Evolutionary conservation across 2,113 vertebrate genomes (phyloP).

Genomic region (Ictidomys tridecemlineatus): DNA sequence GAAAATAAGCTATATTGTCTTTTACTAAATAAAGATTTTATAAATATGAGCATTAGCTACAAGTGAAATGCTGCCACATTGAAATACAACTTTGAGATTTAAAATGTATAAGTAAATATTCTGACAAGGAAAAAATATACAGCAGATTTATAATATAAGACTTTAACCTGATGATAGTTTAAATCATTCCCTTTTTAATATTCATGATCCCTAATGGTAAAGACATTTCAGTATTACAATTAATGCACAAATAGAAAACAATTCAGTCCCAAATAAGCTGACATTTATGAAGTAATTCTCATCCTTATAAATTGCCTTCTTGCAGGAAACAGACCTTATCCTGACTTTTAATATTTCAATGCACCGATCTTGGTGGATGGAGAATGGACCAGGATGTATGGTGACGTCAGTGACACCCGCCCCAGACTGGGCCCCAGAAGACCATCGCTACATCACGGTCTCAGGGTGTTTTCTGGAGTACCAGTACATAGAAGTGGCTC

Average conservation of each 20-base stretch:
- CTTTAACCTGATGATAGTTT: conserved; percentile 37
- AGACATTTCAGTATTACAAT: conserved; percentile 67
- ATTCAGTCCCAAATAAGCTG: conserved; percentile 3
- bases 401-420: conserved; percentile 97
- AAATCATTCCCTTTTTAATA: conserved; percentile 78
- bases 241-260: conserved; percentile 66
- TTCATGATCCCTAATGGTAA: conserved; percentile 76
- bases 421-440: conserved; percentile 98
- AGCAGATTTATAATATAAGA: background rate
- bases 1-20: background rate
- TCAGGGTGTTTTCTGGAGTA: conserved; percentile 97
- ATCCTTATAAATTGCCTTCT: conserved; percentile 77
- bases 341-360: conserved; percentile 99
- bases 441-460: conserved; percentile 99
- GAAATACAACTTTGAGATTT: background rate
- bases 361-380: conserved; percentile 99
- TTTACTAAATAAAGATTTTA: conserved; percentile 19
- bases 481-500: conserved; percentile 98
- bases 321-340: conserved; percentile 97
- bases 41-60: background rate
- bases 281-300: conserved; percentile 21
- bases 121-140: background rate
- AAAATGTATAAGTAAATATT: background rate
- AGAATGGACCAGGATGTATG: conserved; percentile 97
- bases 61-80: conserved; percentile 26